Evolutionary conservation across 1,140 invertebrate species (phyloP).

Genomic region (Drosophila suzukii): DNA sequence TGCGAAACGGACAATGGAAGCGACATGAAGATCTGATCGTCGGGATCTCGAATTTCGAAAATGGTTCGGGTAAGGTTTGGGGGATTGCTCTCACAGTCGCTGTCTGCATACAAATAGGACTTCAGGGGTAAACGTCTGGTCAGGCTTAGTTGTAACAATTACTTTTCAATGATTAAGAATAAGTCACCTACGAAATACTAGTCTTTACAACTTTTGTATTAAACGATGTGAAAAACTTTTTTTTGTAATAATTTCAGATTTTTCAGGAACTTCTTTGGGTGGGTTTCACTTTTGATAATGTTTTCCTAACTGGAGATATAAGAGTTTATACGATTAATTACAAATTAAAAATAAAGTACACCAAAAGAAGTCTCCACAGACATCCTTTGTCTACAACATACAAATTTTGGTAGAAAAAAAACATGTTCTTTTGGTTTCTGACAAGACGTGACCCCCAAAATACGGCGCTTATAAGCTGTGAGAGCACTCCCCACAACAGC

Average conservation of each 20-base stretch:
- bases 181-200: too few species aligned
- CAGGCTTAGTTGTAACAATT: neutral
- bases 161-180: too few species aligned
- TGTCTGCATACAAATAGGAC: constrained; percentile 3
- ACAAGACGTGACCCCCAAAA: constrained; percentile 1
- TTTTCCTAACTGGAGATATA: too few species aligned
- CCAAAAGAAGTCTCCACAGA: neutral
- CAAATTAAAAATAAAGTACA: neutral
- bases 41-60: constrained; percentile 58
- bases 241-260: neutral
- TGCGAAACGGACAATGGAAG: constrained; percentile 83
- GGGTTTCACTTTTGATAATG: neutral
- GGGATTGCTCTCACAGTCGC: constrained; percentile 25
- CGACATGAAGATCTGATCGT: constrained; percentile 64
- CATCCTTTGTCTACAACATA: neutral
- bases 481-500: constrained; percentile 26
- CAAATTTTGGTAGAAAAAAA: neutral
- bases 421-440: neutral
- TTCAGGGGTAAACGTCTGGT: neutral
- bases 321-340: neutral
- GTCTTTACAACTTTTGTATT: too few species aligned
- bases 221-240: too few species aligned
- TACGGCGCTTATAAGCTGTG: neutral
- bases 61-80: constrained; percentile 22
- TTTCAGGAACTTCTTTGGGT: neutral